phyloP scores from a whole-genome alignment of 2,888 invertebrate genomes.

The Drosophila crucigera region DNA sequence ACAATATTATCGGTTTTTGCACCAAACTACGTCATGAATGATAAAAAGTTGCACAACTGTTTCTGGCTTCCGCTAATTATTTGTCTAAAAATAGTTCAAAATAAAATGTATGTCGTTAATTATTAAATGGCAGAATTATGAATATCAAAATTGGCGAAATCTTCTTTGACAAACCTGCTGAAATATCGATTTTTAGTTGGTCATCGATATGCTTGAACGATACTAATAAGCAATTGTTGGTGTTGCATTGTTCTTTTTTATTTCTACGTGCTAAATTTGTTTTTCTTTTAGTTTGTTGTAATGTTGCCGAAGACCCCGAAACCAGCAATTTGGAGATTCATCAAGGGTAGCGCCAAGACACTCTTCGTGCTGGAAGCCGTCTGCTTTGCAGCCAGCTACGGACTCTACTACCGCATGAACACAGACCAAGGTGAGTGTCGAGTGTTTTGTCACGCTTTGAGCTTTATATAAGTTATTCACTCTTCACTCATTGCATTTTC shows the following conservation, averaged over 20 bases:
- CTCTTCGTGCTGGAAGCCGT: slow-evolving; percentile 88
- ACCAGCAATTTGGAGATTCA: slow-evolving; percentile 86
- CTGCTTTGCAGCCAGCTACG: slow-evolving; percentile 88
- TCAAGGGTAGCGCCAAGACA: slow-evolving; percentile 87
- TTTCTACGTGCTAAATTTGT: slow-evolving; percentile 25
- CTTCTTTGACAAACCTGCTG: background rate
- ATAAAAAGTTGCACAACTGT: background rate
- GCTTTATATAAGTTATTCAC: slow-evolving; percentile 58
- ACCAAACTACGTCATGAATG: slow-evolving; percentile 6
- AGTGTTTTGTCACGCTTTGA: slow-evolving; percentile 81
- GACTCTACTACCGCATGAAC: slow-evolving; percentile 89
- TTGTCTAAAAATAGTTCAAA: background rate
- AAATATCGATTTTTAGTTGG: slow-evolving; percentile 29
- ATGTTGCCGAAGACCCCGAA: slow-evolving; percentile 90
- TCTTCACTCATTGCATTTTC: slow-evolving; percentile 11
- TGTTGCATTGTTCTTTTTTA: background rate
- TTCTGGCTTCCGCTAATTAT: background rate
- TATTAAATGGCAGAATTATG: background rate
- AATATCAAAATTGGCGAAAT: slow-evolving; percentile 7
- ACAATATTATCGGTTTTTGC: background rate
- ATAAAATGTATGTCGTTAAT: background rate
- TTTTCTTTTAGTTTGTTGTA: slow-evolving; percentile 57
- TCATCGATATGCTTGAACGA: slow-evolving; percentile 6
- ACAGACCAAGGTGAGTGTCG: slow-evolving; percentile 89
- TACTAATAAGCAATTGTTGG: slow-evolving; percentile 40